A percentile compares a stretch with the other conserved stretches of the same genome.
Conservation (phyloP, 2,113 vertebrate species). For the Osmerus eperlanus region DNA sequence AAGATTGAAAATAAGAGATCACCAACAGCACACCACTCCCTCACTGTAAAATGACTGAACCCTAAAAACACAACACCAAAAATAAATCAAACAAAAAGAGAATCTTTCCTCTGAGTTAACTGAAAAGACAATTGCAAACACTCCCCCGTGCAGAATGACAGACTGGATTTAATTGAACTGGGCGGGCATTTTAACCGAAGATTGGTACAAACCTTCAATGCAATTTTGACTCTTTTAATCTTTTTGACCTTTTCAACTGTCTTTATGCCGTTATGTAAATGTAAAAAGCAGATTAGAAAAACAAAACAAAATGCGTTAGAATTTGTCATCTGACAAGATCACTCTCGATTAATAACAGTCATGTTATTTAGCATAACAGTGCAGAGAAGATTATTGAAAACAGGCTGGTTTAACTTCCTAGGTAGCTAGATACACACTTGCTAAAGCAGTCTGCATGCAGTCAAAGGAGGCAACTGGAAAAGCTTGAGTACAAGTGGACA, state of each 20-base stretch:
- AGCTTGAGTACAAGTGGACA: constrained; percentile 20
- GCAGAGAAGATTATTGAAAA: constrained; percentile 60
- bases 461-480: constrained; percentile 34
- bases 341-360: constrained; percentile 81
- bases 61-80: background rate
- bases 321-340: constrained; percentile 86
- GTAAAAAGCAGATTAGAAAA: constrained; percentile 84
- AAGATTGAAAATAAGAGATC: too few relatives aligned
- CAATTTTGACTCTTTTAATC: constrained; percentile 99
- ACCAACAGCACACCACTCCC: too few relatives aligned
- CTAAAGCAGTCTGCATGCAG: constrained; percentile 58
- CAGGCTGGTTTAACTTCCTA: background rate
- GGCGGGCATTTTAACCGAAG: constrained; percentile 77
- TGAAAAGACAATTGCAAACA: constrained; percentile 81
- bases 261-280: constrained; percentile 85
- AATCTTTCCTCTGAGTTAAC: constrained; percentile 56
- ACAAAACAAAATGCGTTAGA: constrained; percentile 81
- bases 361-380: constrained; percentile 77
- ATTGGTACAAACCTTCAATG: constrained; percentile 99
- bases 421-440: constrained; percentile 15
- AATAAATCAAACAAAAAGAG: background rate
- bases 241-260: constrained; percentile 99
- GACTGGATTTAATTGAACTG: constrained; percentile 72
- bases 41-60: too few relatives aligned
- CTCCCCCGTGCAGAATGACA: constrained; percentile 76